phyloP scores from a whole-genome alignment of 2,888 invertebrate species.

The Smittia aterrima region DNA sequence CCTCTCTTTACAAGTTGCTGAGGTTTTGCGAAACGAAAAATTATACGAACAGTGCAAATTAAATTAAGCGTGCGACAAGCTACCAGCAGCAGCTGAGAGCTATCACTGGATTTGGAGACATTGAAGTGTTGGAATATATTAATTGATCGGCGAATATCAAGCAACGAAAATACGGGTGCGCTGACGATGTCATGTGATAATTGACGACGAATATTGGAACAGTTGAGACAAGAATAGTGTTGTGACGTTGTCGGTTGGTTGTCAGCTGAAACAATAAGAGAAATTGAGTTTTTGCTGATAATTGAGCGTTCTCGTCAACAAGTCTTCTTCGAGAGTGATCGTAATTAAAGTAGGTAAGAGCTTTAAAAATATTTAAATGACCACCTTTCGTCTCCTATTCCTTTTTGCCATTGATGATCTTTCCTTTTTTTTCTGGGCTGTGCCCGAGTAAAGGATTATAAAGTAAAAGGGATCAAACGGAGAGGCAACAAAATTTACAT shows the following conservation, averaged over 20 bases:
- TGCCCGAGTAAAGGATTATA: slow-evolving; percentile 11
- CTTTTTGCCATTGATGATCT: not conserved
- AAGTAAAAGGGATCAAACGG: slow-evolving; percentile 10
- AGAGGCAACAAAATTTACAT: not conserved
- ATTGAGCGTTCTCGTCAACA: not conserved
- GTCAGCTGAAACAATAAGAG: not conserved
- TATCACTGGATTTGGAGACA: slow-evolving; percentile 11
- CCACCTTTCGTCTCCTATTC: no score
- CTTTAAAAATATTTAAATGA: no score
- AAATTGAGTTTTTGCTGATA: not conserved
- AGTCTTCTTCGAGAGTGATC: not conserved
- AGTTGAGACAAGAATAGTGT: not conserved
- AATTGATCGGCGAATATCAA: slow-evolving; percentile 11
- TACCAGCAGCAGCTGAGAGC: not conserved
- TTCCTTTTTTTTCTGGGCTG: not conserved
- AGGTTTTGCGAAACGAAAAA: not conserved
- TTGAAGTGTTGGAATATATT: not conserved
- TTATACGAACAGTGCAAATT: not conserved
- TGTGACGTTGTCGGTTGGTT: not conserved
- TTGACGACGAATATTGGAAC: not conserved
- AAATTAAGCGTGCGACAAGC: not conserved
- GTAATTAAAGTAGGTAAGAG: not conserved
- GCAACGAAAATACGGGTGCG: not conserved
- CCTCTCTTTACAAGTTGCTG: slow-evolving; percentile 4
- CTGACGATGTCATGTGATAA: not conserved